phyloP scores from a whole-genome alignment of 2,113 vertebrate species.

The Carettochelys insculpta region DNA sequence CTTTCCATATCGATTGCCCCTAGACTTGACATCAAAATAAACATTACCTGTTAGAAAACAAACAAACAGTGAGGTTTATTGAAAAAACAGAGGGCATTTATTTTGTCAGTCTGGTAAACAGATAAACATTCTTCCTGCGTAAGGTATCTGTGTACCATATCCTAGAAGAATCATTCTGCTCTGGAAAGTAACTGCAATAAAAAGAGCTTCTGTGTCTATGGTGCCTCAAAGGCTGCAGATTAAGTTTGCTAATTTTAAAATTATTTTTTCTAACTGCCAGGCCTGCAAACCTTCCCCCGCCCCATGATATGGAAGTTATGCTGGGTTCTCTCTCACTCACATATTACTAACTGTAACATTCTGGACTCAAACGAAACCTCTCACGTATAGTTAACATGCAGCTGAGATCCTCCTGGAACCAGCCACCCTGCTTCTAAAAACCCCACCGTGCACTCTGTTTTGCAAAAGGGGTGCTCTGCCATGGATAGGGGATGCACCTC shows the following conservation, averaged over 20 bases:
- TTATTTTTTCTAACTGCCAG: neutral
- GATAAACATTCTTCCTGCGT: neutral
- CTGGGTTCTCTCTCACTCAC: neutral
- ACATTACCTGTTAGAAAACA: constrained; percentile 85
- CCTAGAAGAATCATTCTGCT: neutral
- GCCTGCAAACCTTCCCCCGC: neutral
- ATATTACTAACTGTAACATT: neutral
- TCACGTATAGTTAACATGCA: neutral
- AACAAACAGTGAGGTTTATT: constrained; percentile 25
- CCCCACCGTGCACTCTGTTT: neutral
- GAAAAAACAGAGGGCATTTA: neutral
- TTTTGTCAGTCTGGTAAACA: neutral
- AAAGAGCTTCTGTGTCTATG: neutral
- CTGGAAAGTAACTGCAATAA: neutral
- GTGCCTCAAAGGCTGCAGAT: neutral
- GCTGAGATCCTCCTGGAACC: neutral
- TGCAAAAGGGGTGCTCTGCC: neutral
- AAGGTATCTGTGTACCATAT: neutral
- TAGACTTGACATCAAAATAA: constrained; percentile 90
- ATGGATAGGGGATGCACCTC: neutral
- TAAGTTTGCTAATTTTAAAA: neutral
- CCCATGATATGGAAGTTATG: neutral
- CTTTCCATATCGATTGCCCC: constrained; percentile 87
- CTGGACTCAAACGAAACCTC: neutral
- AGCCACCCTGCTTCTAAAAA: neutral